Conservation (phyloP, 2,113 vertebrate genomes). For the Hemiscyllium ocellatum region DNA sequence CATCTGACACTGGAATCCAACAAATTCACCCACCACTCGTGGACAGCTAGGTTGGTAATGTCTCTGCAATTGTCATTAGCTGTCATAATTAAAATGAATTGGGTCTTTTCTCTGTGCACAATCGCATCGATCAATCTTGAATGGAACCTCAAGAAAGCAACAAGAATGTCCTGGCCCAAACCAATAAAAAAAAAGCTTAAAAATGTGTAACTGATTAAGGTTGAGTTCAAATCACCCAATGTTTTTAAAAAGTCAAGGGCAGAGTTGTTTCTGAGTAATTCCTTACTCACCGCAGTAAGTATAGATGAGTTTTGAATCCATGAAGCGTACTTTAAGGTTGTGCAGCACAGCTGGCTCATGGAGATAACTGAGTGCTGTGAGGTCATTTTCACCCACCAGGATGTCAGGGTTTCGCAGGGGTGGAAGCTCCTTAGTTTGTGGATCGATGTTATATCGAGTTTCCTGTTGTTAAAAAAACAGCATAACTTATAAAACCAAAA, state of each 20-base stretch:
- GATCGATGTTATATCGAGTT: constrained; percentile 75
- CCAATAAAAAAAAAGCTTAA: neutral
- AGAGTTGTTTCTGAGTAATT: neutral
- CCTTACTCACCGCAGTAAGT: constrained; percentile 85
- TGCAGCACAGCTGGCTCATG: constrained; percentile 93
- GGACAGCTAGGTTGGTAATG: too few species aligned
- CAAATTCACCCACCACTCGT: neutral
- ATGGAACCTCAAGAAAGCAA: neutral
- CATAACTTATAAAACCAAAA: neutral
- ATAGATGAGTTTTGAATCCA: constrained; percentile 95
- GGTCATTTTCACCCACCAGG: constrained; percentile 95
- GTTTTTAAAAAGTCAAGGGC: neutral
- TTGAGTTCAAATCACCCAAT: neutral
- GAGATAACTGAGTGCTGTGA: constrained; percentile 94
- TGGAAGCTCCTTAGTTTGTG: constrained; percentile 80
- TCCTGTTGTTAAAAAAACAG: constrained; percentile 53
- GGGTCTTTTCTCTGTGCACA: too few species aligned
- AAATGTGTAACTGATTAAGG: neutral
- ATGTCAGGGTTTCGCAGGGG: constrained; percentile 93
- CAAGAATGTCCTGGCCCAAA: neutral
- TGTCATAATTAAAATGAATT: neutral
- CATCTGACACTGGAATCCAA: neutral
- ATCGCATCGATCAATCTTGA: neutral
- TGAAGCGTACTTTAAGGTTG: constrained; percentile 94
- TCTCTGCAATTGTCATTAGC: neutral